Evolutionary conservation across 35 echinoderm and acorn worm species (phyloP), one percentile per base, ranked within the genome.

Genomic region (Lytechinus pictus): DNA sequence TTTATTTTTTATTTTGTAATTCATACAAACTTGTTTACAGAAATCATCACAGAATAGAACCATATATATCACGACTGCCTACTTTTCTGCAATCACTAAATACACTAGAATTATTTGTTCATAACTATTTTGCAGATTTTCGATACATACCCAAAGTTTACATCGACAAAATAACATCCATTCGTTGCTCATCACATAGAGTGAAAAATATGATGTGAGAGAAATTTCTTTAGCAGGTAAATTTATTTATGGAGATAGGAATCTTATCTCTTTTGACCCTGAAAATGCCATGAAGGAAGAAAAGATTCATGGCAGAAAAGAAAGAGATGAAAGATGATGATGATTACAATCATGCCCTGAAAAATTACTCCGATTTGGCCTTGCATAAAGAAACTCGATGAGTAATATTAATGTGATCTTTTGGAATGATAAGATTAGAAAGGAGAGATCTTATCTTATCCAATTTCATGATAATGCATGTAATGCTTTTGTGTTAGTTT

Each of bases 231-330:
- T 79, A 24, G 66, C 66, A 79, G 66, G 66, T 79, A 79, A 79
- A 6, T 79, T 79, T 79, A 79, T 24, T 79, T 44, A 79, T 24
- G 19, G 19, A 24, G 66, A 79, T 79, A 79, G 21, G 19, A 19
- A n/a, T 79, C 66, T 79, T 79, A 79, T 79, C 66, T 79, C 66
- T 79, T 79, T 79, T 79, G 66, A 79, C 66, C 66, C 66, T 79
- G 66, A 79, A 79, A 79, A 79, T 79, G 66, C 66, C 16, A 79
- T 79, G 66, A 79, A 79, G 66, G 19, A 79, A 79, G 66, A 79
- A 79, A 27, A 79, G 66, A 79, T 79, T 6, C 66, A 79, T n/a
- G 19, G n/a, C 19, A n/a, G 66, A 79, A 79, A 79, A 24, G n/a
- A 6, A 58, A 71, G 66, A 79, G 66, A 79, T 79, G 66, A 79